A percentile compares a stretch with the other conserved stretches of the same genome.
Conservation (phyloP, 2,113 vertebrate species). For the Baryphthengus martii region DNA sequence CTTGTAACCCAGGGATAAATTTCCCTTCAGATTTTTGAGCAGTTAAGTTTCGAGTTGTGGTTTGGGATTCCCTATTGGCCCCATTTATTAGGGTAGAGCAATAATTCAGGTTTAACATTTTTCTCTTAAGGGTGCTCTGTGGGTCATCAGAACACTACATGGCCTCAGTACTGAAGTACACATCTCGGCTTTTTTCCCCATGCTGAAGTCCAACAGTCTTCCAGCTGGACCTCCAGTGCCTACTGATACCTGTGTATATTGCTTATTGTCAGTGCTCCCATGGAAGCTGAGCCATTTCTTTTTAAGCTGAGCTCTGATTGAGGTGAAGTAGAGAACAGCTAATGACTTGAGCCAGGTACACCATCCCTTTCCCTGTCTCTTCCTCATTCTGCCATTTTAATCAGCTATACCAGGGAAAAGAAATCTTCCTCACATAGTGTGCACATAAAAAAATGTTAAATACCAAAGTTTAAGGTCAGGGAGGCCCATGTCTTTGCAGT, state of each 20-base stretch:
- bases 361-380: not conserved
- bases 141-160: not conserved
- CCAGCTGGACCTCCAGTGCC: rapidly evolving
- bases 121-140: not conserved
- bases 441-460: not conserved
- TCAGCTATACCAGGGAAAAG: not conserved
- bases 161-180: rapidly evolving
- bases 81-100: not conserved
- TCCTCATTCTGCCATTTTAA: not conserved
- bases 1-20: not conserved
- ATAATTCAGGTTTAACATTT: not conserved
- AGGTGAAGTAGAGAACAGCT: not conserved
- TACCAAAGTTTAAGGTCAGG: not conserved
- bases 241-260: rapidly evolving
- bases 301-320: not conserved
- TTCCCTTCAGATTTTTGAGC: not conserved
- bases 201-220: rapidly evolving
- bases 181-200: not conserved
- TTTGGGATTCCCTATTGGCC: not conserved
- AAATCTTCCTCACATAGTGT: not conserved
- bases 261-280: not conserved
- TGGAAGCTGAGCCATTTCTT: not conserved
- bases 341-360: not conserved
- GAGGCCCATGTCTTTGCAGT: not conserved
- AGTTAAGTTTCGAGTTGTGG: not conserved